Base-by-base conservation (phyloP, 53 echinoderm and acorn worm species). In the Echinometra lucunter region DNA sequence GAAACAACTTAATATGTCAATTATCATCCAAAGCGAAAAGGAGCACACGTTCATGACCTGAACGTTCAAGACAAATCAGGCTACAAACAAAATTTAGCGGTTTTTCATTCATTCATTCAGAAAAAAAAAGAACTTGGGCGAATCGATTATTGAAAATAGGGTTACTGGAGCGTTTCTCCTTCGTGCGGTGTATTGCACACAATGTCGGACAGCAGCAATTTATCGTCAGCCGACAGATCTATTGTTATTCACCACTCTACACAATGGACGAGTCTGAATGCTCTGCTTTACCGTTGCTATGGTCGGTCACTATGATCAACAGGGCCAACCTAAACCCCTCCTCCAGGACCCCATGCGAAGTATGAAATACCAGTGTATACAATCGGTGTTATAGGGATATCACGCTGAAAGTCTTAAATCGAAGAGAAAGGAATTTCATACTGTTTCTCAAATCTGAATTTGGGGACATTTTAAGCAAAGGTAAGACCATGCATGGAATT, bases 251-350 rank as follows among this genome's bases (percentile, higher is more conserved):
- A 32, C 66, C 9, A 25, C 91, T 19, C 66, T 66, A 72, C 80
- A 92, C 55, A 92, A 92, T 92, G 81, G 93, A 92, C 93, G 75
- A 78, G 55, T 92, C 81, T 37, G n/a, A n/a, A n/a, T n/a, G 10
- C 80, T n/a, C 19, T 6, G 58, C 37, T 78, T 56, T 37, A 21
- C 32, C 57, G 93, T 92, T 92, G 81, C 81, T 92, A 92, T n/a
- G 93, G 55, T 57, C 93, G 13, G 93, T 92, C 16, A 25, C 93
- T 57, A 92, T 6, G 93, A 66, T 92, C 93, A 92, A 92, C 93
- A 92, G 93, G 93, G 4, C 4, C 60, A 38, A 1, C 21, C 37
- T 58, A 63, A 89, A 58, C 89, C 89, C 89, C 88, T 89, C 63
- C 89, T 89, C 23, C 27, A 2, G 10, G 45, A 57, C 89, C 89